Conservation (phyloP, 1,140 invertebrate genomes). For the Grapholita molesta region DNA sequence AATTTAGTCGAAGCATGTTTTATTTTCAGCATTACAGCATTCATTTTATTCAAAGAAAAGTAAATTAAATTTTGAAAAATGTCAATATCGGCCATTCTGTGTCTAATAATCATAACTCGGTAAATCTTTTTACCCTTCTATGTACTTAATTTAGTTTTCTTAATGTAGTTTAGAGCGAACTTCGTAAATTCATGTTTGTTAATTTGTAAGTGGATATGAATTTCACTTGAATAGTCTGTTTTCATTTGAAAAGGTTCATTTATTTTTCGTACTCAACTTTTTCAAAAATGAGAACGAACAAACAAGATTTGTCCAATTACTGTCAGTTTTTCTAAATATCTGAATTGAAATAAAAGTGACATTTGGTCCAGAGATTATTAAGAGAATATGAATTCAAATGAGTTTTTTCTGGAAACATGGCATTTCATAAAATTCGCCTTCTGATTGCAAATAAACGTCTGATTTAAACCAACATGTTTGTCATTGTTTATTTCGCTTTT, state of each 20-base stretch:
- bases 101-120: too few relatives aligned
- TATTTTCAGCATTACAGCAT: neutral
- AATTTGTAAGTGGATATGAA: too few relatives aligned
- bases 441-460: neutral
- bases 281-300: too few relatives aligned
- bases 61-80: too few relatives aligned
- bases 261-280: too few relatives aligned
- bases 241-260: neutral
- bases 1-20: neutral
- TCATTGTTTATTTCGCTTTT: neutral
- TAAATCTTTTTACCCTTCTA: too few relatives aligned
- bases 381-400: neutral
- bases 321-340: neutral
- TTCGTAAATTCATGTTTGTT: too few relatives aligned
- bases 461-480: neutral
- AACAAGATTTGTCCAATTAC: neutral
- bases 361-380: neutral
- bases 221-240: too few relatives aligned
- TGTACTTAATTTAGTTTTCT: too few relatives aligned
- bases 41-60: too few relatives aligned
- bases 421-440: neutral
- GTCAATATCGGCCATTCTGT: too few relatives aligned
- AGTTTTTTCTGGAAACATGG: neutral
- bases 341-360: neutral
- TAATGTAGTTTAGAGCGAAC: too few relatives aligned